phyloP scores from a whole-genome alignment of 2,888 invertebrate genomes.

The Cartodere bifasciata region DNA sequence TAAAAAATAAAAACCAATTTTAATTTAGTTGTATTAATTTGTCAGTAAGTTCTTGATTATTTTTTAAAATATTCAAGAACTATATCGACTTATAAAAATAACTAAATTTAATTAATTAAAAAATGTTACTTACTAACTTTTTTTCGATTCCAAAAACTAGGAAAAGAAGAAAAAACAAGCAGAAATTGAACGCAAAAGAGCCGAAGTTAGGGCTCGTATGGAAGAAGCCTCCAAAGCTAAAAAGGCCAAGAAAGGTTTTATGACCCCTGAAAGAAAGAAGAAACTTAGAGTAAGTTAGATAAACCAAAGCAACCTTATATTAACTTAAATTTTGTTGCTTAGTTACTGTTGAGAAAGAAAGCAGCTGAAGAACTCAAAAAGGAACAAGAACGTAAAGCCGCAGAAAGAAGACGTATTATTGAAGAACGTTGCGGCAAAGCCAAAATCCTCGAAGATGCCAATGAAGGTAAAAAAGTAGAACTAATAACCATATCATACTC shows the following conservation, averaged over 20 bases:
- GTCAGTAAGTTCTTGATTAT: too few relatives aligned
- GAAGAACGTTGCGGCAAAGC: conserved; percentile 89
- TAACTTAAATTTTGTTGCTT: conserved; percentile 15
- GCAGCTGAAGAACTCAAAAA: conserved; percentile 99
- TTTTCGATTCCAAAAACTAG: conserved; percentile 38
- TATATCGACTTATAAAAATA: background rate
- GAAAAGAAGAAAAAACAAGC: conserved; percentile 97
- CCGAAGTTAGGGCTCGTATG: conserved; percentile 96
- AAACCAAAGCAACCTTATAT: too few relatives aligned
- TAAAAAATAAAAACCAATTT: too few relatives aligned
- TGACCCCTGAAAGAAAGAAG: conserved; percentile 99
- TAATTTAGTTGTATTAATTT: too few relatives aligned
- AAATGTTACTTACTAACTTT: conserved; percentile 1
- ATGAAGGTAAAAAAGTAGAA: conserved; percentile 92
- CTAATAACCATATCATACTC: too few relatives aligned
- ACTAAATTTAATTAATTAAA: conserved; percentile 2
- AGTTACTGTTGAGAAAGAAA: conserved; percentile 99
- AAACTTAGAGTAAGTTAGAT: conserved; percentile 95
- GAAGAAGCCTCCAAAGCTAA: conserved; percentile 98
- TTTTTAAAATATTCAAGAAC: too few relatives aligned
- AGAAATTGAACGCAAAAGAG: conserved; percentile 97
- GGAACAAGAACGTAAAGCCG: conserved; percentile 97
- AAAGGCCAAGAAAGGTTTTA: conserved; percentile 99
- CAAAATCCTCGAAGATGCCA: conserved; percentile 81
- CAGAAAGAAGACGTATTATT: conserved; percentile 94